Base-by-base conservation (phyloP, 2,888 invertebrate species). In the Halictus ligatus region DNA sequence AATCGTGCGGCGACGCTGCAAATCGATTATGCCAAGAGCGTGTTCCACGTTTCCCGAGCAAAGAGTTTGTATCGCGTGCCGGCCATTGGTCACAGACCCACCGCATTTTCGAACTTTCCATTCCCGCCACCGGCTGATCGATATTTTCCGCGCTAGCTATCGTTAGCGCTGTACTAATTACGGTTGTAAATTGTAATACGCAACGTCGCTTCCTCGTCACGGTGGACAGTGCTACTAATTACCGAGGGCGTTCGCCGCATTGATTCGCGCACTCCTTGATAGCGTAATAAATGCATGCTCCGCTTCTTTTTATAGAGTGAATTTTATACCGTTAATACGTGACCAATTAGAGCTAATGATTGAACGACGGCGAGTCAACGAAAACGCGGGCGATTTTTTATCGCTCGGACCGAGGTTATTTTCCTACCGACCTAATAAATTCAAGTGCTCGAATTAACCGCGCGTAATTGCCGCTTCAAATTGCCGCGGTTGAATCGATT, bases 81-180 rank as follows among this genome's bases (percentile, higher is more conserved):
- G 35, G 3, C 35, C 40, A 40, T 54, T 54, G 21, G 54, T 40
- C 3, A 10, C 10, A 69, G 35, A 18, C 67, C 67, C 43, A 43
- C 40, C 69, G 10, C 40, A 12, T 69, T 64, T 29, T 46, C 46
- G 7, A 64, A 4, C 25, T 46, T 64, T 46, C 46, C 21, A 21
- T 64, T 64, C 29, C 60, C 40, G 15, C 35, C 58, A 35, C 4
- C 18, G 3, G 60, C 25, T 54, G 67, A 72, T 72, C 72, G 72
- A 54, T 72, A 72, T 58, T 29, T 46, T 10, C 7, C 21, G n/a
- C 29, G 29, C 35, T 58, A 46, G 1, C 10, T 67, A 69, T 69
- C 43, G 69, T 69, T 43, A 69, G 69, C 69, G 6, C 21, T n/a
- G 10, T 69, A 21, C 78, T 86, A 88, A 88, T 88, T 88, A 86